Conservation (phyloP, 2,888 invertebrate genomes). For the Cantharis nigra region DNA sequence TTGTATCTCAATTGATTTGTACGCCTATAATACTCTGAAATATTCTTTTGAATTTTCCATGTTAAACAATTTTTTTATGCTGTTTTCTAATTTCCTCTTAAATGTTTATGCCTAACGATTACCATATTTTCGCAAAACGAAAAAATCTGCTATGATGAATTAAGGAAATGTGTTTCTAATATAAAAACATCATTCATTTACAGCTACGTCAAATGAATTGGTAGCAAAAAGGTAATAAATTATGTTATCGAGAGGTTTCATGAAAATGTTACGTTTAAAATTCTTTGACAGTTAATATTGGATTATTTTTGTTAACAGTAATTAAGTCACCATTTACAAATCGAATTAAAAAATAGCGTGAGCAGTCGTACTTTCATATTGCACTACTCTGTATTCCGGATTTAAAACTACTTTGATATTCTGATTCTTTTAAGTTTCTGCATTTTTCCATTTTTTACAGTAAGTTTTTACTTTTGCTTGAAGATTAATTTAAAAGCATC, state of each 20-base stretch:
- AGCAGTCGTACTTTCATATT: no score
- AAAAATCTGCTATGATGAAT: background rate
- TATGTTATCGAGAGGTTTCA: background rate
- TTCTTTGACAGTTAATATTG: background rate
- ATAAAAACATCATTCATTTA: background rate
- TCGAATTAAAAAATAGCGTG: no score
- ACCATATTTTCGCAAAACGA: background rate
- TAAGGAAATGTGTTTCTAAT: background rate
- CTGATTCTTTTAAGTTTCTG: no score
- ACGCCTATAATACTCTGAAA: no score
- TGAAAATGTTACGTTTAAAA: background rate
- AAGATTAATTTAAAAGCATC: no score
- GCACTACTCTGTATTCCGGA: no score
- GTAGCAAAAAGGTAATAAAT: background rate
- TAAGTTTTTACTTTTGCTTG: no score
- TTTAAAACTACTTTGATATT: no score
- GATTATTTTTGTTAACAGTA: background rate
- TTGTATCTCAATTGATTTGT: background rate
- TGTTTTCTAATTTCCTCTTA: background rate
- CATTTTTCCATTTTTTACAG: no score
- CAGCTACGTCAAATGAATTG: background rate
- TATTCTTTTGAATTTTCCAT: background rate
- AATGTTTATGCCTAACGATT: background rate
- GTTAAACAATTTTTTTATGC: background rate
- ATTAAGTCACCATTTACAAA: background rate